Evolutionary conservation across 2,888 invertebrate genomes (phyloP).

Genomic region (Eupithecia subumbrata): DNA sequence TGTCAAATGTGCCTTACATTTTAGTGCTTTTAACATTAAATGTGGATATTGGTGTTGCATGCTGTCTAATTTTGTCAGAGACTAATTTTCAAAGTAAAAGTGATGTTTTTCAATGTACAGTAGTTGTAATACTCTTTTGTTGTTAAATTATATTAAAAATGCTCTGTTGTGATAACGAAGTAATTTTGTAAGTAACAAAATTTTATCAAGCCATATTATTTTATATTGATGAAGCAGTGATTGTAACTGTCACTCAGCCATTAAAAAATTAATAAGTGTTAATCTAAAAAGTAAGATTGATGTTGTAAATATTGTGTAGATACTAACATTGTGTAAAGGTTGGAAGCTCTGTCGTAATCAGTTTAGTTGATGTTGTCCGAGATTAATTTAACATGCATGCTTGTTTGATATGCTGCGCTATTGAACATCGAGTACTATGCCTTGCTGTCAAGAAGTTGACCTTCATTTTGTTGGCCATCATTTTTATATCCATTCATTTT

Average conservation of each 20-base stretch:
- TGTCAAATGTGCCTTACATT: constrained; percentile 19
- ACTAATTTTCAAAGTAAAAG: constrained; percentile 17
- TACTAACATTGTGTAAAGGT: constrained; percentile 35
- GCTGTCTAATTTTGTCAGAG: constrained; percentile 34
- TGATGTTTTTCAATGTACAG: constrained; percentile 13
- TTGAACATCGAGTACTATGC: constrained; percentile 80
- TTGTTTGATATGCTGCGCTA: constrained; percentile 81
- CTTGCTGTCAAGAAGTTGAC: constrained; percentile 96
- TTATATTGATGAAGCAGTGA: neutral
- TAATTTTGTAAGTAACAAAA: neutral
- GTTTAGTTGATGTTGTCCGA: constrained; percentile 54
- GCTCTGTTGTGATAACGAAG: neutral
- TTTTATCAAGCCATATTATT: neutral
- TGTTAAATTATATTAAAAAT: neutral
- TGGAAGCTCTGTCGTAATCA: constrained; percentile 27
- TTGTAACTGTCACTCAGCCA: neutral
- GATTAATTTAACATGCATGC: constrained; percentile 74
- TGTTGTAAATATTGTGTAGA: constrained; percentile 17
- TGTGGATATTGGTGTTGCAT: constrained; percentile 42
- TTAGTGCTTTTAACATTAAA: constrained; percentile 27
- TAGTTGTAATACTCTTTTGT: constrained; percentile 1
- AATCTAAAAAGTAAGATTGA: neutral
- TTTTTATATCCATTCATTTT: constrained; percentile 86
- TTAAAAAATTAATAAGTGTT: neutral
- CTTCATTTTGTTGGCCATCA: constrained; percentile 96